Conservation (phyloP, 2,113 vertebrate genomes). For the Cololabis saira region DNA sequence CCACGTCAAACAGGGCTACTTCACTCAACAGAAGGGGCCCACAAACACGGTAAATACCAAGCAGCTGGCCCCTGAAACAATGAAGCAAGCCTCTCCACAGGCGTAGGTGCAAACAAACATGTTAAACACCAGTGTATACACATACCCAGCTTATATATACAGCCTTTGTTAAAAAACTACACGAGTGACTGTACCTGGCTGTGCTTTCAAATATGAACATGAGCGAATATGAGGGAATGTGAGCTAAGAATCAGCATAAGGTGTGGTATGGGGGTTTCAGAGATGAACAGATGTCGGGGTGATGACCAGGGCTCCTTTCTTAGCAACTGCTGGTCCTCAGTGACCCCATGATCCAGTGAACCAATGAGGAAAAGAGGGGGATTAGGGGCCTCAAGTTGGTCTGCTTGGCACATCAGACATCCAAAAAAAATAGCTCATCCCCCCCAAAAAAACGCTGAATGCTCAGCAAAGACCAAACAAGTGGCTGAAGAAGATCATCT, state of each 20-base stretch:
- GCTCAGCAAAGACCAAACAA: slow-evolving; percentile 59
- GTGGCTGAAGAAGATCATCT: slow-evolving; percentile 50
- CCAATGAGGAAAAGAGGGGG: slow-evolving; percentile 61
- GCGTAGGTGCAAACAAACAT: slow-evolving; percentile 54
- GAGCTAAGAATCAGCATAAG: slow-evolving; percentile 55
- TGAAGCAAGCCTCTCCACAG: slow-evolving; percentile 60
- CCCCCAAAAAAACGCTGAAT: slow-evolving; percentile 41
- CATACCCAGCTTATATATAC: background rate
- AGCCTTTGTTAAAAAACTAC: background rate
- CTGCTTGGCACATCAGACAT: slow-evolving; percentile 63
- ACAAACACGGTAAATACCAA: slow-evolving; percentile 82
- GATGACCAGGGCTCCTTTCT: slow-evolving; percentile 68
- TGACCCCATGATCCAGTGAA: slow-evolving; percentile 78
- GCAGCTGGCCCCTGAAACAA: slow-evolving; percentile 83
- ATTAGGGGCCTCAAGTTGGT: slow-evolving; percentile 77
- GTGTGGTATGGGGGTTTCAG: slow-evolving; percentile 54
- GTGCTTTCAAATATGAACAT: slow-evolving; percentile 25
- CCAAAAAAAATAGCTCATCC: slow-evolving; percentile 62
- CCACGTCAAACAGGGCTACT: slow-evolving; percentile 82
- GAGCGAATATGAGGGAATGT: slow-evolving; percentile 46
- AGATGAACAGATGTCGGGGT: slow-evolving; percentile 79
- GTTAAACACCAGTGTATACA: slow-evolving; percentile 39
- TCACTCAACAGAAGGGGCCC: slow-evolving; percentile 78
- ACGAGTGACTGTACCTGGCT: background rate
- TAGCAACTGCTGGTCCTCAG: slow-evolving; percentile 76